Evolutionary conservation across 2,888 invertebrate genomes (phyloP).

Genomic region (Drosophila mercatorum): DNA sequence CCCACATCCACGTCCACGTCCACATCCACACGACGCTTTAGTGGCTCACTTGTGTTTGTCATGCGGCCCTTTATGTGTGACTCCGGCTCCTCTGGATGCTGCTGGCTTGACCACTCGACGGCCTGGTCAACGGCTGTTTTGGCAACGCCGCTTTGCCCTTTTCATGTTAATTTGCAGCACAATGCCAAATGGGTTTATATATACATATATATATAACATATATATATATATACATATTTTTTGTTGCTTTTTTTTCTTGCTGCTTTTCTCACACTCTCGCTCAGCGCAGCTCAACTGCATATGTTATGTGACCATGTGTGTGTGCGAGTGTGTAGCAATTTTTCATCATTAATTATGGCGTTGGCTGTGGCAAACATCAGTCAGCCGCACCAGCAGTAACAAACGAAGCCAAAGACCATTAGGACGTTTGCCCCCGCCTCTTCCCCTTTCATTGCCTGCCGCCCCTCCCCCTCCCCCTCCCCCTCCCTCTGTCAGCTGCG

Average conservation of each 20-base stretch:
- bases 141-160: slow-evolving; percentile 75
- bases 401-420: slow-evolving; percentile 73
- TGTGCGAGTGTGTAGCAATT: slow-evolving; percentile 69
- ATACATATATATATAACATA: slow-evolving; percentile 33
- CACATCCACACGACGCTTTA: slow-evolving; percentile 53
- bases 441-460: not conserved
- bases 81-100: not conserved
- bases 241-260: slow-evolving; percentile 1
- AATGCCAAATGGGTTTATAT: slow-evolving; percentile 66
- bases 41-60: slow-evolving; percentile 68
- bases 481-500: not conserved
- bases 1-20: slow-evolving; percentile 20
- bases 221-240: slow-evolving; percentile 12
- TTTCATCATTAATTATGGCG: slow-evolving; percentile 79
- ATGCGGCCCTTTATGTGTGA: slow-evolving; percentile 29
- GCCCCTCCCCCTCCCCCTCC: too few species aligned
- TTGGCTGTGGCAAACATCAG: slow-evolving; percentile 77
- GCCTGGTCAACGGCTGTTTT: slow-evolving; percentile 46
- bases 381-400: slow-evolving; percentile 59
- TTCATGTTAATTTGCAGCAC: slow-evolving; percentile 76
- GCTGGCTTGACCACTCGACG: slow-evolving; percentile 44
- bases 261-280: slow-evolving; percentile 7
- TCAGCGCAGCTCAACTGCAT: slow-evolving; percentile 52
- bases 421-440: slow-evolving; percentile 40
- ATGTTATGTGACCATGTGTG: slow-evolving; percentile 57